Evolutionary conservation across 2,888 invertebrate genomes (phyloP).

Genomic region (Acanthosepion lycidas): DNA sequence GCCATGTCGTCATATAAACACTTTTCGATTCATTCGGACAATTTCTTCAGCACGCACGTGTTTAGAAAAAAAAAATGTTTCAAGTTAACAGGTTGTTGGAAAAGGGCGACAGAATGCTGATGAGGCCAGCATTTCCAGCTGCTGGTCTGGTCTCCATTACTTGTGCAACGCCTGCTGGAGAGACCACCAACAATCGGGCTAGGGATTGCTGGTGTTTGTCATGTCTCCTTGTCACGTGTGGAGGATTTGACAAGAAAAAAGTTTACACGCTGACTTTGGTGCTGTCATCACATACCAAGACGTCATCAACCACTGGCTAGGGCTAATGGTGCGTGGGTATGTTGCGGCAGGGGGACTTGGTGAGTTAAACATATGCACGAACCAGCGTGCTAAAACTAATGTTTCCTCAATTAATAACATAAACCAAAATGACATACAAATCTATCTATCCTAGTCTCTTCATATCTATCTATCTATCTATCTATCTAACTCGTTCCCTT

Average conservation of each 20-base stretch:
- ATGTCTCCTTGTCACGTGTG: constrained; percentile 9
- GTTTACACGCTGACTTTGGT: background rate
- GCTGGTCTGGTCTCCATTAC: background rate
- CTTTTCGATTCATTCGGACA: background rate
- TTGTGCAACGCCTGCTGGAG: background rate
- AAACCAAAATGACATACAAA: background rate
- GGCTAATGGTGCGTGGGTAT: background rate
- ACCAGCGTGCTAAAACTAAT: background rate
- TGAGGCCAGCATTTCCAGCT: background rate
- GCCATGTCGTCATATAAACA: background rate
- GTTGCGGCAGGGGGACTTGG: background rate
- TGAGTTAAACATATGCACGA: background rate
- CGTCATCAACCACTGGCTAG: background rate
- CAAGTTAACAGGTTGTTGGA: background rate
- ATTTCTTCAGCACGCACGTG: background rate
- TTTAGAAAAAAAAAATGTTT: background rate
- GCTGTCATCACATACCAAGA: constrained; percentile 22
- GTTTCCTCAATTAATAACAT: background rate
- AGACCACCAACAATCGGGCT: background rate
- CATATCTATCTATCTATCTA: no score
- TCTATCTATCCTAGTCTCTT: background rate
- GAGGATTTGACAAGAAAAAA: background rate
- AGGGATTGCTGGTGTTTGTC: background rate
- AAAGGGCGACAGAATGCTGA: background rate
- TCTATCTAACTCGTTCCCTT: no score